Percentiles rank a stretch among this genome's conserved stretches.
Evolutionary conservation across 1,140 invertebrate genomes (phyloP).

Genomic region (Sycophila sp.): DNA sequence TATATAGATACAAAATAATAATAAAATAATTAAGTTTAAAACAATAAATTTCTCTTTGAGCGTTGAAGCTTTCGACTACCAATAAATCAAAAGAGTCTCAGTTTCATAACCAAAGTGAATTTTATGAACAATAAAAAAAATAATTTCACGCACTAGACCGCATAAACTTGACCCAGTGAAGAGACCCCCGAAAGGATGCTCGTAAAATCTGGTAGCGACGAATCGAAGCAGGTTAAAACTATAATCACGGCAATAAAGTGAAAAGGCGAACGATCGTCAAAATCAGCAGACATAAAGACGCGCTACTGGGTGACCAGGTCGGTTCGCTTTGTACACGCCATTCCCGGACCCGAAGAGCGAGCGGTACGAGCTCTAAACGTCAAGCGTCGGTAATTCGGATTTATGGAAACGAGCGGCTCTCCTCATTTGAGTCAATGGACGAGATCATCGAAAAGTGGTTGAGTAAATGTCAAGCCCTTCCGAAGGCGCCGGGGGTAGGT

Average conservation of each 20-base stretch:
- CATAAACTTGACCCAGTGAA: too few species aligned
- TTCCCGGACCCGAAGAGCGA: background rate
- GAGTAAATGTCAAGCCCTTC: constrained; percentile 61
- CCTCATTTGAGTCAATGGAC: constrained; percentile 45
- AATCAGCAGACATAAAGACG: background rate
- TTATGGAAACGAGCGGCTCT: constrained; percentile 29
- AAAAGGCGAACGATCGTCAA: background rate
- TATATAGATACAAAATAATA: too few species aligned
- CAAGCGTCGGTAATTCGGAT: background rate
- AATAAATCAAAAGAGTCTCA: too few species aligned
- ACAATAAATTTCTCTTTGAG: too few species aligned
- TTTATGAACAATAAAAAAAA: too few species aligned
- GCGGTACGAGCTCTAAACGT: background rate
- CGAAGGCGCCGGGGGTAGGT: constrained; percentile 48
- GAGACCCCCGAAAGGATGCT: too few species aligned
- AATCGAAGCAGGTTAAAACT: background rate
- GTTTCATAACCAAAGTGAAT: too few species aligned
- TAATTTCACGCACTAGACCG: too few species aligned
- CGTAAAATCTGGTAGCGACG: too few species aligned
- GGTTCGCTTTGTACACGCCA: background rate
- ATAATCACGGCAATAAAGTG: constrained; percentile 13
- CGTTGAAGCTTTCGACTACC: too few species aligned
- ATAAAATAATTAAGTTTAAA: too few species aligned
- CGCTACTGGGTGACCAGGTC: background rate
- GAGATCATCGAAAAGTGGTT: constrained; percentile 57